Evolutionary conservation across 2,797 vertebrate genomes (phyloP), one percentile per base, ranked within the genome.

Genomic region (Gymnodraco acuticeps): DNA sequence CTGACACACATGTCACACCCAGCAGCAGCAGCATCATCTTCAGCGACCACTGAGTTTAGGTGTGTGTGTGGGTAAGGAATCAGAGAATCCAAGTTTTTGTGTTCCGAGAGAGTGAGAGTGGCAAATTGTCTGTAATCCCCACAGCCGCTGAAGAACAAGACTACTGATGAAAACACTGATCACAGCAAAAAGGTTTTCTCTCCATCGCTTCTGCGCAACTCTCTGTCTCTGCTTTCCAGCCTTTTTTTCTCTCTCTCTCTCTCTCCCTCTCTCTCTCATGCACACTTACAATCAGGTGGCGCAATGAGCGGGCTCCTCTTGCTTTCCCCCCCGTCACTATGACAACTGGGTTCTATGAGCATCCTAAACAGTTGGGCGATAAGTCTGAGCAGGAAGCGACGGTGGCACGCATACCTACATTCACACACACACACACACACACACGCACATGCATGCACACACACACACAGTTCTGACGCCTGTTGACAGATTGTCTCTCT

Each of bases 301-400:
- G 84, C 90, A 90, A 88, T 74, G 85, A 89, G 87, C 85, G 46
- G 68, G 65, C 82, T 83, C 70, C 86, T 92, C 92, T 87, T 82
- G 88, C 87, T 89, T 87, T 88, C 94, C 91, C 78, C 27, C 75
- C 48, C 43, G 94, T 96, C 93, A 90, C 93, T 94, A 96, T 95
- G 96, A 94, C 96, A 95, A 97, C 95, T 47, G 84, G 81, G 74
- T 1, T 78, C 89, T 64, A 77, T 55, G 83, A 90, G 90, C 90
- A 92, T 91, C 90, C 85, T 87, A 76, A 83, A 80, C 80, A 84
- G 83, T 81, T 83, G 80, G 27, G 66, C 80, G 73, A 70, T 47
- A 78, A 70, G 75, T 75, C 76, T 72, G 85, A 82, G 27, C 4
- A 27, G 27, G 27, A 27, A 27, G 27, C 27, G 27, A 27, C 4